Evolutionary conservation across 2,888 invertebrate species (phyloP), one percentile per base, ranked within the genome.

Genomic region (Nemotelus nigrinus): DNA sequence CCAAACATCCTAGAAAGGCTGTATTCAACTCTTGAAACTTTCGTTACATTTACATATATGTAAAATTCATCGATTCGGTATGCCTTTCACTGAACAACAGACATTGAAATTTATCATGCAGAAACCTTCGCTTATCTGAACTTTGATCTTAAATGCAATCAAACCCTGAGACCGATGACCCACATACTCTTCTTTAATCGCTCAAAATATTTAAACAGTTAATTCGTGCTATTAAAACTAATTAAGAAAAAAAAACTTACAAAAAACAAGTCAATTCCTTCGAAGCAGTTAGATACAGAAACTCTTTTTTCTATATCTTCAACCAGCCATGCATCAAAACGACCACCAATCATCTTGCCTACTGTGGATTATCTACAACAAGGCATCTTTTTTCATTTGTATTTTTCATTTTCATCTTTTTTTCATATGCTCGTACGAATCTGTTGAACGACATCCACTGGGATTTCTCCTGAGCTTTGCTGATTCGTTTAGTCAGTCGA

Each of bases 321-420:
- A 63, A 41, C 43, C 63, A 41, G 10, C 43, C 2, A 7, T 41
- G 43, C 63, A 63, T 6, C 3, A 63, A 5, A 63, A 7, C 43
- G 50, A 43, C 68, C 50, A 68, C 68, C 50, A 68, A 68, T 68
- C 68, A 68, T 50, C 50, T 71, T 41, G 71, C 55, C 71, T 71
- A 71, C 71, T 71, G 71, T 71, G 6, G 43, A 41, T 57, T 43
- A 71, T 71, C 55, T 57, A 8, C 41, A 39, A 3, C 55, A n/a
- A 43, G 41, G 8, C 43, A 71, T 71, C 71, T 53, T 55, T 55
- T 48, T 25, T 25, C 25, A 25, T 25, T 25, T 25, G 25, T 25
- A 25, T 25, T 25, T 25, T 25, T 25, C 25, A 25, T 25, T 25
- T 25, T 25, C 25, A 25, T 25, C 1, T 25, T 25, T 25, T 25